These are phyloP conservation scores for Sisyra nigra DNA, from an alignment of 2,888 invertebrate species.

Conservation along the genomic window DNA sequence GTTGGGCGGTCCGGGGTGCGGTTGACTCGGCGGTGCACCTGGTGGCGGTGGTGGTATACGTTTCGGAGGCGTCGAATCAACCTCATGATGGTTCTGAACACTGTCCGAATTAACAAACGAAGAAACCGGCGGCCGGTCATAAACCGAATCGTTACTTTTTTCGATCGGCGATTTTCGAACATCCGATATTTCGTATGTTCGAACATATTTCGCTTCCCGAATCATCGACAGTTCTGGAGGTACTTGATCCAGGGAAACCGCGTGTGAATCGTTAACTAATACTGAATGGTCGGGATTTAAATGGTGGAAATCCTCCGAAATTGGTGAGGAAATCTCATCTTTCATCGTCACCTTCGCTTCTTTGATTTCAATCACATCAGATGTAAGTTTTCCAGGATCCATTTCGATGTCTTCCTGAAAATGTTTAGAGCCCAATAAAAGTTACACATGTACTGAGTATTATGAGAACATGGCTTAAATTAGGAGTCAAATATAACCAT, in stretches of 20 bases:
- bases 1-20: slow-evolving; percentile 30
- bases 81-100: slow-evolving; percentile 16
- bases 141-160: too few species aligned
- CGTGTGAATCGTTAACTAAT: neutral
- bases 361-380: slow-evolving; percentile 25
- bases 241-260: neutral
- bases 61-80: slow-evolving; percentile 4
- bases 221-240: slow-evolving; percentile 17
- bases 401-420: slow-evolving; percentile 15
- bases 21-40: neutral
- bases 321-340: slow-evolving; percentile 14
- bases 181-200: slow-evolving; percentile 12
- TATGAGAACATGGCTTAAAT: neutral
- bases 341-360: slow-evolving; percentile 26
- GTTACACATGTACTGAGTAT: neutral
- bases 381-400: slow-evolving; percentile 14
- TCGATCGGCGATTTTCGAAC: neutral
- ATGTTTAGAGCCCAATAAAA: slow-evolving; percentile 16
- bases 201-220: slow-evolving; percentile 25
- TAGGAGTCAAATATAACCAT: too few species aligned
- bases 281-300: slow-evolving; percentile 17
- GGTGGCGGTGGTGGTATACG: slow-evolving; percentile 4
- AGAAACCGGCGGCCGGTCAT: slow-evolving; percentile 8
- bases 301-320: neutral
- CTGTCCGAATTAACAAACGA: slow-evolving; percentile 25